phyloP scores from a whole-genome alignment of 2,797 vertebrate species.

The Sebastolobus altivelis region DNA sequence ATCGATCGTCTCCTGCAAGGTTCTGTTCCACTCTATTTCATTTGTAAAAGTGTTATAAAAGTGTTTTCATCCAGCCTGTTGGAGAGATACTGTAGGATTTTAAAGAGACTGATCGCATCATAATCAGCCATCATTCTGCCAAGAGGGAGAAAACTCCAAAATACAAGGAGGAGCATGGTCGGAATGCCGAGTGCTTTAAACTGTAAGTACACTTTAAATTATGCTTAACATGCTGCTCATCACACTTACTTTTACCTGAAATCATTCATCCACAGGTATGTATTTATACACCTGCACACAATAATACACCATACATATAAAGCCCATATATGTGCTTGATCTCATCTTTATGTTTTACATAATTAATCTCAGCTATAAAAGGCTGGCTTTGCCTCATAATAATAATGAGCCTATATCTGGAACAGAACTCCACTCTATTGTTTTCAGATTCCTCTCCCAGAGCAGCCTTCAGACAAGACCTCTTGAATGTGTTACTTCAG shows the following conservation, averaged over 20 bases:
- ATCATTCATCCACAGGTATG: neutral
- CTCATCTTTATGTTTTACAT: constrained; percentile 22
- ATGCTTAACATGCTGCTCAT: neutral
- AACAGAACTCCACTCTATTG: constrained; percentile 28
- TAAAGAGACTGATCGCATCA: neutral
- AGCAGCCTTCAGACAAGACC: constrained; percentile 28
- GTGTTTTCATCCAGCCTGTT: neutral
- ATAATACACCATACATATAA: neutral
- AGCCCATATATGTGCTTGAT: neutral
- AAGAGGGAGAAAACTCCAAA: constrained; percentile 10
- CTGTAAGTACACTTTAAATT: constrained; percentile 65
- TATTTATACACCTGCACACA: constrained; percentile 13
- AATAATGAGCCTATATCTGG: constrained; percentile 6
- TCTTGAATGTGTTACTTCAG: constrained; percentile 56
- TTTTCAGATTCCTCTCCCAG: constrained; percentile 35
- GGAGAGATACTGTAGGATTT: constrained; percentile 12
- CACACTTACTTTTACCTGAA: neutral
- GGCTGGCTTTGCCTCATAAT: constrained; percentile 21
- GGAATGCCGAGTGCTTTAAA: constrained; percentile 76
- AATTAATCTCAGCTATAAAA: constrained; percentile 5
- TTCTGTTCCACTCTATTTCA: neutral
- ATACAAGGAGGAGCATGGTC: constrained; percentile 65
- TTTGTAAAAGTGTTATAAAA: neutral
- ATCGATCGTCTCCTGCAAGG: constrained; percentile 16
- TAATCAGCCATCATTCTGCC: neutral